These are phyloP conservation scores for Stylophora pistillata DNA, from an alignment of 64 coral and sea anemone species.

Conservation along the genomic window DNA sequence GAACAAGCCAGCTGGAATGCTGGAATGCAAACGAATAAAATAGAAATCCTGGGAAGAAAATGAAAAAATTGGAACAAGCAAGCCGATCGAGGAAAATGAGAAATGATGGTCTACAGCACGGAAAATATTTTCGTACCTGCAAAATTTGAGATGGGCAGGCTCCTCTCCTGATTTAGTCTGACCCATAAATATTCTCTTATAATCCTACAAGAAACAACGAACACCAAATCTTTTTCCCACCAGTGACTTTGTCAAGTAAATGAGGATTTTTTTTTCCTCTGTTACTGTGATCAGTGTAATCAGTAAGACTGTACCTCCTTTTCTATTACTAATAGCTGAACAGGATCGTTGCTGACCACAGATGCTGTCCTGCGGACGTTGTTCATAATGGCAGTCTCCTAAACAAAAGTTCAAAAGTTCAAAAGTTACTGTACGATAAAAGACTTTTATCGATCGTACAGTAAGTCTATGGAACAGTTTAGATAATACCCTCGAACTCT, in stretches of 20 bases:
- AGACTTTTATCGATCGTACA: too few relatives aligned
- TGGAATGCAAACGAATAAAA: not conserved
- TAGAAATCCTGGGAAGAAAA: too few relatives aligned
- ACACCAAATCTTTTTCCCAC: not conserved
- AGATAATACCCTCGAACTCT: too few relatives aligned
- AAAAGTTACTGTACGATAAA: not conserved
- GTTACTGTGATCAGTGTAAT: too few relatives aligned
- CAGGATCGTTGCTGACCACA: slow-evolving; percentile 66
- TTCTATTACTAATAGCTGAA: slow-evolving; percentile 74
- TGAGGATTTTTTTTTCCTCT: not conserved
- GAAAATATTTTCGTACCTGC: slow-evolving; percentile 58
- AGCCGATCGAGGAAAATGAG: not conserved
- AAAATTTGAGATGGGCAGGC: slow-evolving; percentile 79
- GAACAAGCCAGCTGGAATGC: too few relatives aligned
- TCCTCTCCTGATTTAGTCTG: slow-evolving; percentile 81
- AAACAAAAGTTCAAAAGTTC: slow-evolving; percentile 8
- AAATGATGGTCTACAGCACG: not conserved
- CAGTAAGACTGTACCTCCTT: slow-evolving; percentile 54
- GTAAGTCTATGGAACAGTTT: too few relatives aligned
- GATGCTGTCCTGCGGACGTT: slow-evolving; percentile 78
- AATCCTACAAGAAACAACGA: slow-evolving; percentile 59
- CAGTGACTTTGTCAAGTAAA: not conserved
- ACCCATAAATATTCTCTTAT: slow-evolving; percentile 87
- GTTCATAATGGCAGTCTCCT: slow-evolving; percentile 82
- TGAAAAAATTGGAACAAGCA: too few relatives aligned